Conservation (phyloP, 2,797 vertebrate species). For the Orientallactaga sibirica region DNA sequence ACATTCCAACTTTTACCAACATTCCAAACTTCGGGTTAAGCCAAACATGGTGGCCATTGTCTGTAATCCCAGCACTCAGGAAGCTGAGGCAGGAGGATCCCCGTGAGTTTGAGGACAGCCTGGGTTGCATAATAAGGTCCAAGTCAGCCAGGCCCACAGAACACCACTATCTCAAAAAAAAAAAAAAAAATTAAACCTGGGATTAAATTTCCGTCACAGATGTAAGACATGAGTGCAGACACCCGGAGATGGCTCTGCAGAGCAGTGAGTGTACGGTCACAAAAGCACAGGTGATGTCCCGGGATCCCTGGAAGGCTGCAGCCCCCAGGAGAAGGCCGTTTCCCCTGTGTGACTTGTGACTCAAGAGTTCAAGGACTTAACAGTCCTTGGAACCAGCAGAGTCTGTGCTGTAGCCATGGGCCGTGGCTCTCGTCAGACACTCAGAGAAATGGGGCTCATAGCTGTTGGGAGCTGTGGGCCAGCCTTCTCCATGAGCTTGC, state of each 20-base stretch:
- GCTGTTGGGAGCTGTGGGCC: neutral
- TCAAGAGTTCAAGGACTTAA: neutral
- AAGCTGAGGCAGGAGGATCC: neutral
- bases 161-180: neutral
- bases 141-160: neutral
- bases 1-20: too few species aligned
- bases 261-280: fast-evolving
- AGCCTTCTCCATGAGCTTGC: too few species aligned
- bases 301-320: neutral
- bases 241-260: neutral
- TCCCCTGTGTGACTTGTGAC: neutral
- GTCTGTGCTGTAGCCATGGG: neutral
- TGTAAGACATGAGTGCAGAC: too few species aligned
- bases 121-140: neutral
- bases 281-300: neutral
- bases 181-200: neutral
- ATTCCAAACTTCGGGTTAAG: too few species aligned
- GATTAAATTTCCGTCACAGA: neutral
- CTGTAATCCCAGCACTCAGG: neutral
- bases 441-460: neutral
- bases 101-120: neutral
- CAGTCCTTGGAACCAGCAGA: neutral
- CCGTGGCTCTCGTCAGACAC: neutral
- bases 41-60: neutral
- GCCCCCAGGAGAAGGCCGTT: neutral